phyloP scores from a whole-genome alignment of 2,797 vertebrate genomes.

The Scolopax bukidnonensis region DNA sequence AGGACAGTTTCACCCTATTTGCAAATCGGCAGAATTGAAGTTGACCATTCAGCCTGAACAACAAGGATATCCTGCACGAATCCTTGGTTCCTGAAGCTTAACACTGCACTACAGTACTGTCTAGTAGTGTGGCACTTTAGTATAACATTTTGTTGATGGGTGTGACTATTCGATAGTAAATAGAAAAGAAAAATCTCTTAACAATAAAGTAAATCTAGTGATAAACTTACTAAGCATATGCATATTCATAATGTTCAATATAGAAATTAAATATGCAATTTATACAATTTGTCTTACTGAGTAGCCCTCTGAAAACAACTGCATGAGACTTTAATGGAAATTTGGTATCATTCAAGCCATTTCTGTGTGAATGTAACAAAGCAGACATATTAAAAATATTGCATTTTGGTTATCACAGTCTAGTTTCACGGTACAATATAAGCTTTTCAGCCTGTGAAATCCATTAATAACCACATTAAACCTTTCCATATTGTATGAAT shows the following conservation, averaged over 20 bases:
- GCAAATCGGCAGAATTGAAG: conserved; percentile 49
- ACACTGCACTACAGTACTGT: neutral
- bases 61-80: conserved; percentile 29
- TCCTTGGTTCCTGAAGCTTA: conserved; percentile 38
- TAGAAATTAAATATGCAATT: neutral
- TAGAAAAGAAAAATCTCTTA: neutral
- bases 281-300: neutral
- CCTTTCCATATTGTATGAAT: conserved; percentile 18
- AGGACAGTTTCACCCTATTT: conserved; percentile 32
- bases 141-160: neutral
- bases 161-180: neutral
- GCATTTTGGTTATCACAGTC: conserved; percentile 30
- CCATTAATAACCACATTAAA: conserved; percentile 48
- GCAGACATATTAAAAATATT: conserved; percentile 45
- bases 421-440: conserved; percentile 34
- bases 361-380: conserved; percentile 16
- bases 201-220: neutral
- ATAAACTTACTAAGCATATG: neutral
- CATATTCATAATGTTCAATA: neutral
- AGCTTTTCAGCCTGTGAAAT: conserved; percentile 48
- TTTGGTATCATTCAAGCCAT: neutral
- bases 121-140: neutral
- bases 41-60: conserved; percentile 60
- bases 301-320: neutral
- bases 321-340: neutral